These are phyloP conservation scores for Amphipoea oculea DNA, from an alignment of 2,888 invertebrate species.

Conservation along the genomic window DNA sequence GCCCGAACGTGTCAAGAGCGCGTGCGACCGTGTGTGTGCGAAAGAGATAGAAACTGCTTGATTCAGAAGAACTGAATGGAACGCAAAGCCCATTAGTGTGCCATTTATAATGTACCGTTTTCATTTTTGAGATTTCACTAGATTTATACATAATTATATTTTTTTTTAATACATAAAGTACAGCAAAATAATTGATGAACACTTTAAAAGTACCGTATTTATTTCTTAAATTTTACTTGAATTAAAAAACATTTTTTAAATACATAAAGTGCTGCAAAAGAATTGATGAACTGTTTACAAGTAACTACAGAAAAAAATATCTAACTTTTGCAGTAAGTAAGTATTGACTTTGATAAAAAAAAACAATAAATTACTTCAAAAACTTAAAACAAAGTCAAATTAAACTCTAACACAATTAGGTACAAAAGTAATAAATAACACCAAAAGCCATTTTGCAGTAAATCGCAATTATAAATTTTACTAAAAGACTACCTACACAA, in stretches of 20 bases:
- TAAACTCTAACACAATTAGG: background rate
- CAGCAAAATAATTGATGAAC: background rate
- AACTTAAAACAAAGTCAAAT: slow-evolving; percentile 3
- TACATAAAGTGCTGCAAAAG: background rate
- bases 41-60: slow-evolving; percentile 21
- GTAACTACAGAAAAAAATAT: background rate
- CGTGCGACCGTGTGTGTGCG: background rate
- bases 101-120: background rate
- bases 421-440: slow-evolving; percentile 40
- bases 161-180: background rate
- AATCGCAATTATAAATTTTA: slow-evolving; percentile 38
- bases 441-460: slow-evolving; percentile 33
- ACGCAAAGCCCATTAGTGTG: background rate
- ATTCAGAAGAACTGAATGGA: background rate
- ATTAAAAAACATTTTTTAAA: background rate
- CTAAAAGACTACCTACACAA: slow-evolving; percentile 36
- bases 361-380: background rate
- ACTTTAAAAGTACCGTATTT: background rate
- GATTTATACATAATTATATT: background rate
- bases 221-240: background rate
- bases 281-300: background rate
- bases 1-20: background rate
- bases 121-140: background rate
- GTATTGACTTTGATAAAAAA: background rate
- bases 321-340: background rate